Base-by-base conservation (phyloP, 2,888 invertebrate genomes). In the Eristalis intricaria region DNA sequence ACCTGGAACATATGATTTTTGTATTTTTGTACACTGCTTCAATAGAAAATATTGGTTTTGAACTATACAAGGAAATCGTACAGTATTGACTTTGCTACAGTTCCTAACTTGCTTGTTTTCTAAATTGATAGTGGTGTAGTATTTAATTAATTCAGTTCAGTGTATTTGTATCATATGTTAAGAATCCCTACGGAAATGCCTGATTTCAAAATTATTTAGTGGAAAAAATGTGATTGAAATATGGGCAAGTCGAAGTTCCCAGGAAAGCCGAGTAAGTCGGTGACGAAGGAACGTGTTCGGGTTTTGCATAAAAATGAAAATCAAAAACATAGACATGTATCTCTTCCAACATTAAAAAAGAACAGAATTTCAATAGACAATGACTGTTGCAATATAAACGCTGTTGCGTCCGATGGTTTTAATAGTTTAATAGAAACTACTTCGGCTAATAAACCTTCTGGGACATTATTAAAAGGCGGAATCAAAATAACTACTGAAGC, bases 211-310 rank as follows among this genome's bases (percentile, higher is more conserved):
- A 15, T 43, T n/a, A 43, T 43, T n/a, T 60, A 11, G 26, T 23
- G 26, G 23, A 29, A 23, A 80, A 75, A 80, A 75, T 84, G 84
- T 80, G 70, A 84, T 79, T 50, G 19, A 89, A 90, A 89, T 89
- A 93, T 93, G 93, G 93, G 93, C 90, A 93, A 92, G 89, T 93
- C 93, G 83, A 93, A 93, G 91, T 97, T 97, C 95, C 97, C 97
- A 93, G 97, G 97, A 92, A 97, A 97, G 95, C 97, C 97, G 93
- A 95, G 96, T 91, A 97, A 97, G 95, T 96, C 96, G 94, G 96
- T 96, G 93, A 96, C 96, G 94, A 96, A 96, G 94, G 97, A 96
- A 93, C 95, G 97, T 94, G 95, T 97, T 92, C 96, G 96, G 94
- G 96, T 97, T 93, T 94, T 96, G 74, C 91, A 92, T 11, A 80